These are phyloP conservation scores for Rhadinocentrus ornatus DNA, from an alignment of 2,797 vertebrate genomes.

Conservation along the genomic window DNA sequence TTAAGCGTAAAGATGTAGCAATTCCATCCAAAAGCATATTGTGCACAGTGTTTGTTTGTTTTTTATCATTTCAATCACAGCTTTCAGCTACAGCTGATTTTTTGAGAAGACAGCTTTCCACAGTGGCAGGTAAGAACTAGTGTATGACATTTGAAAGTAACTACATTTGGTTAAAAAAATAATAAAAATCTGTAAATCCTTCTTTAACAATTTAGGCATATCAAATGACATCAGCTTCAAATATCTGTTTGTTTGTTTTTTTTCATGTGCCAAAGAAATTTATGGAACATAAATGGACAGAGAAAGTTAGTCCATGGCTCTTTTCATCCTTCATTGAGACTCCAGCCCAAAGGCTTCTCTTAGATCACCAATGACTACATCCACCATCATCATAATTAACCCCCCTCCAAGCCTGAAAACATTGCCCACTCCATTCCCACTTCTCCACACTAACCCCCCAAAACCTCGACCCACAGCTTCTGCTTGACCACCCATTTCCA, in stretches of 20 bases:
- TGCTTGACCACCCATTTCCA: conserved; percentile 79
- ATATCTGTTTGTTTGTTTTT: background rate
- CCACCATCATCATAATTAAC: conserved; percentile 57
- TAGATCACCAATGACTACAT: conserved; percentile 43
- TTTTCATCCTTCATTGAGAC: conserved; percentile 43
- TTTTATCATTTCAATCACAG: conserved; percentile 18
- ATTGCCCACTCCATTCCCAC: conserved; percentile 65
- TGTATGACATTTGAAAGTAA: conserved; percentile 15
- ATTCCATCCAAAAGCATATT: conserved; percentile 50
- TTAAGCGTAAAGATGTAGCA: conserved; percentile 51
- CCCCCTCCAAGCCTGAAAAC: conserved; percentile 43
- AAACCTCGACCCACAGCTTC: conserved; percentile 73
- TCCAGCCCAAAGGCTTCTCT: conserved; percentile 62
- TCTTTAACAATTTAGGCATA: conserved; percentile 44
- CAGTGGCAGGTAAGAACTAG: conserved; percentile 42
- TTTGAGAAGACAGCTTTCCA: conserved; percentile 34
- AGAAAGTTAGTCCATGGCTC: conserved; percentile 17
- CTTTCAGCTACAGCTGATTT: conserved; percentile 46
- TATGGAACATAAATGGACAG: conserved; percentile 30
- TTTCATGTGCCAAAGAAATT: conserved; percentile 27
- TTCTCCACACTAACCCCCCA: conserved; percentile 69
- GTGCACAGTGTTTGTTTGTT: conserved; percentile 39
- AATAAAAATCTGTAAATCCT: conserved; percentile 20
- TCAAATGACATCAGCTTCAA: conserved; percentile 42
- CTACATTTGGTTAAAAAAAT: conserved; percentile 11